Percentiles rank a stretch among this genome's conserved stretches.
phyloP scores from a whole-genome alignment of 2,797 vertebrate genomes.

The Tadarida brasiliensis region DNA sequence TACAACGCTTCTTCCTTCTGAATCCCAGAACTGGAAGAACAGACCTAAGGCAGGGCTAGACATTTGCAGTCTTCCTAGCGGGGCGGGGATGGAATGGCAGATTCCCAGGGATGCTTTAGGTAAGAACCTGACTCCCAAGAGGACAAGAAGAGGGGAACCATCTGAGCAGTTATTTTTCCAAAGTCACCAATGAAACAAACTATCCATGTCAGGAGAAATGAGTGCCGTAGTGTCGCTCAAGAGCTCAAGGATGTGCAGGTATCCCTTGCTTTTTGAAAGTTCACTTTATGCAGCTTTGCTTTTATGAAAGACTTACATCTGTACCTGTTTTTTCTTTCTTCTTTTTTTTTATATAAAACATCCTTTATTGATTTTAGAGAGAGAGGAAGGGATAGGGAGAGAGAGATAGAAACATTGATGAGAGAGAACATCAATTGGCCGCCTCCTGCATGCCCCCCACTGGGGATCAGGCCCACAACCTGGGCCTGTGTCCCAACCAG shows the following conservation, averaged over 20 bases:
- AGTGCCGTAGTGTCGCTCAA: neutral
- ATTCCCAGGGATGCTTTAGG: neutral
- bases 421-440: no score
- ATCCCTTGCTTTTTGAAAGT: neutral
- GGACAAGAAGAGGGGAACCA: neutral
- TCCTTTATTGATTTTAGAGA: no score
- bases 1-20: neutral
- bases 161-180: neutral
- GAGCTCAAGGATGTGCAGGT: neutral
- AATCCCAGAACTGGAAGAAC: neutral
- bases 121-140: neutral
- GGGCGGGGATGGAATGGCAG: neutral
- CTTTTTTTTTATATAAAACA: no score
- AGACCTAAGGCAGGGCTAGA: neutral
- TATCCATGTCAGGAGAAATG: neutral
- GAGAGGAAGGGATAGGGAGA: no score
- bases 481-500: no score
- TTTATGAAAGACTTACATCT: neutral
- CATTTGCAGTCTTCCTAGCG: neutral
- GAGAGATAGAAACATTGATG: no score
- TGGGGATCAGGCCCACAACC: no score
- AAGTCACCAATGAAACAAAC: neutral
- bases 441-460: no score
- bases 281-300: neutral
- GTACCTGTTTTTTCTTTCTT: neutral